These are phyloP conservation scores for Caenorhabditis elegans DNA, from an alignment of 1,140 invertebrate species.

Conservation along the genomic window WBcel235 BX284603.4:3309001-3309500, in stretches of 20 bases:
- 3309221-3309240: too few relatives aligned
- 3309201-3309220: not conserved
- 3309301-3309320: too few relatives aligned
- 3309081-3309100: not conserved
- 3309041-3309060: not conserved
- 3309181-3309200: not conserved
- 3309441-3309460: too few relatives aligned
- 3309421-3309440: not conserved
- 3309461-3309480: too few relatives aligned
- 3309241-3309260: too few relatives aligned
- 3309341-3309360: too few relatives aligned
- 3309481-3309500: too few relatives aligned
- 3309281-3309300: too few relatives aligned
- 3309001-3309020: conserved; percentile 14
- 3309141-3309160: not conserved
- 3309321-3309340: too few relatives aligned
- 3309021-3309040: not conserved
- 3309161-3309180: not conserved
- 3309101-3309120: not conserved
- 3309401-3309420: not conserved
- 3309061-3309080: not conserved
- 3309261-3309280: too few relatives aligned
- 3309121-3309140: not conserved
- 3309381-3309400: not conserved
- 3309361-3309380: not conserved